phyloP scores from a whole-genome alignment of 2,113 vertebrate species.

The Paradisaea rubra region DNA sequence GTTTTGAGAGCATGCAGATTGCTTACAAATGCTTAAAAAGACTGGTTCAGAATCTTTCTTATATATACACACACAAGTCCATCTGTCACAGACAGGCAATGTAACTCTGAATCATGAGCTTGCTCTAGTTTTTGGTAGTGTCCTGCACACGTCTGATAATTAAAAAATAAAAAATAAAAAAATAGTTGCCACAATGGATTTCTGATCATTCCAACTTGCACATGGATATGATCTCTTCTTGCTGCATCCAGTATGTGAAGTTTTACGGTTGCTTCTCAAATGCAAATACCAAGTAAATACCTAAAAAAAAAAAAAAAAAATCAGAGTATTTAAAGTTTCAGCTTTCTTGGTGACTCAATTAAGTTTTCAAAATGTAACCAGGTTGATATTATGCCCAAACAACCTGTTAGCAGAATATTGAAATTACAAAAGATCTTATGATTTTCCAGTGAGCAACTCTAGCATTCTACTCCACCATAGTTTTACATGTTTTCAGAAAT shows the following conservation, averaged over 20 bases:
- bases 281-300: constrained; percentile 93
- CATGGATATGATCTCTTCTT: constrained; percentile 14
- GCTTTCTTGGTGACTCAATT: neutral
- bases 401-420: neutral
- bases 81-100: constrained; percentile 74
- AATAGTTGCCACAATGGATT: constrained; percentile 56
- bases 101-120: constrained; percentile 49
- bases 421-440: neutral
- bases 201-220: constrained; percentile 32
- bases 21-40: constrained; percentile 65
- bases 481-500: neutral
- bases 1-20: constrained; percentile 37
- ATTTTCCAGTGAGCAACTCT: neutral
- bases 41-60: constrained; percentile 55
- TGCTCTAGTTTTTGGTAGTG: constrained; percentile 51
- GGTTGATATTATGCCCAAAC: neutral
- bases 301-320: constrained; percentile 67
- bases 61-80: constrained; percentile 56
- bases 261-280: constrained; percentile 86
- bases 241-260: neutral
- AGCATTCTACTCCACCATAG: neutral
- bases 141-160: constrained; percentile 55
- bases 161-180: constrained; percentile 67
- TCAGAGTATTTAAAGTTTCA: neutral
- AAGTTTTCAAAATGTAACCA: neutral